Conservation (phyloP, 2,797 vertebrate genomes). For the Artibeus jamaicensis region DNA sequence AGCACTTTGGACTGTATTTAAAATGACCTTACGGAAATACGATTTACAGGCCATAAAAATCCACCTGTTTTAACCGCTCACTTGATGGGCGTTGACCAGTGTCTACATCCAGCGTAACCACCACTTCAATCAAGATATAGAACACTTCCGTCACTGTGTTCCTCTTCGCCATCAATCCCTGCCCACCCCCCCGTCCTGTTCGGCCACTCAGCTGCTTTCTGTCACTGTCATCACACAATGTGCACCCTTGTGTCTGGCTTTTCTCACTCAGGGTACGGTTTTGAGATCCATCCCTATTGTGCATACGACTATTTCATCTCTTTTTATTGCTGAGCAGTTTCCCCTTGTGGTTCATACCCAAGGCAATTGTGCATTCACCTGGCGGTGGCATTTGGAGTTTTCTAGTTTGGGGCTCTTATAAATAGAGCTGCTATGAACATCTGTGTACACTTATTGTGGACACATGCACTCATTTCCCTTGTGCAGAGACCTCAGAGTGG, state of each 20-base stretch:
- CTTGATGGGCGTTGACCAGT: background rate
- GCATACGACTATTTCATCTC: background rate
- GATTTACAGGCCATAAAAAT: background rate
- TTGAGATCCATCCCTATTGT: background rate
- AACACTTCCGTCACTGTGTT: background rate
- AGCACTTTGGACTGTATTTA: background rate
- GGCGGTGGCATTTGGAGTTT: background rate
- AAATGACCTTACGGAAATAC: background rate
- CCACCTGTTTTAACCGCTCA: background rate
- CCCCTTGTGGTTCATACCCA: background rate
- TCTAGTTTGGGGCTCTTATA: background rate
- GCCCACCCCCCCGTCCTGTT: too few species aligned
- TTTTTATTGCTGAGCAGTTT: background rate
- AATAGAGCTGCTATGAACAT: background rate
- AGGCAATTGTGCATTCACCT: background rate
- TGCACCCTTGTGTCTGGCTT: background rate
- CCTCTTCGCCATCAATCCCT: background rate
- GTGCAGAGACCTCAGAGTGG: background rate
- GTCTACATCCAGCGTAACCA: background rate
- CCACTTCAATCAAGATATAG: background rate
- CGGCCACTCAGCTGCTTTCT: background rate
- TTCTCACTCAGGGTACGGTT: background rate
- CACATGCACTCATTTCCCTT: background rate
- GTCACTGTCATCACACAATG: background rate
- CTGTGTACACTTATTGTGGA: background rate